Evolutionary conservation across 2,888 invertebrate species (phyloP).

Genomic region (Pristionchus exspectatus): DNA sequence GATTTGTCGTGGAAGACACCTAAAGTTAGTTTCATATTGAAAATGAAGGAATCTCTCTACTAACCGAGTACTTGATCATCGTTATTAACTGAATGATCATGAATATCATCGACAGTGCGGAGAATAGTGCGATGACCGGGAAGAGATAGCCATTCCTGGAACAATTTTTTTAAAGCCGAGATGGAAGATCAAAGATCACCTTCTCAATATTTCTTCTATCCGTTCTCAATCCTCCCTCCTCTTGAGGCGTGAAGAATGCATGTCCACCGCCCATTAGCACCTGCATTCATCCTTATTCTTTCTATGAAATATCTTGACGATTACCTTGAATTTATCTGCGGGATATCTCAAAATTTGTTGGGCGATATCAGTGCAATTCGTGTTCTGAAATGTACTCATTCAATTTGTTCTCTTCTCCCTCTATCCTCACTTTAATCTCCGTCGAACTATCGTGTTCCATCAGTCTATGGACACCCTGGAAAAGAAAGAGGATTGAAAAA

Average conservation of each 20-base stretch:
- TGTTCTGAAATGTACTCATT: not conserved
- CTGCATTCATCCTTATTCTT: not conserved
- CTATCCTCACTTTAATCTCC: not conserved
- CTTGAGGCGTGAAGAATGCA: not conserved
- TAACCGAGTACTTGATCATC: constrained; percentile 54
- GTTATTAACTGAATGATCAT: not conserved
- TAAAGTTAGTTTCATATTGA: not conserved
- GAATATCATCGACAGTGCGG: constrained; percentile 6
- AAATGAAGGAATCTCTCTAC: not conserved
- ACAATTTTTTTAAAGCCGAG: not conserved
- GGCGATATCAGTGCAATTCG: constrained; percentile 44
- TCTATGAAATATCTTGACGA: not conserved
- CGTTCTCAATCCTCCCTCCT: constrained; percentile 30
- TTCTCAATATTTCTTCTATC: constrained; percentile 51
- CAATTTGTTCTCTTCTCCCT: not conserved
- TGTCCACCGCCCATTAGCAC: constrained; percentile 55
- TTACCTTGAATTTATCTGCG: constrained; percentile 53
- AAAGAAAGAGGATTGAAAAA: not conserved
- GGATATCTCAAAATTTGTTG: constrained; percentile 54
- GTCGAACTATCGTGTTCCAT: constrained; percentile 48
- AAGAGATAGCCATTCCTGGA: constrained; percentile 45
- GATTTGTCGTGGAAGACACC: constrained; percentile 49
- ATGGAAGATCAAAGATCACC: not conserved
- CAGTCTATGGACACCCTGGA: constrained; percentile 51
- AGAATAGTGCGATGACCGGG: constrained; percentile 42